These are phyloP conservation scores for Lasiurus borealis DNA, from an alignment of 2,113 vertebrate genomes.

Conservation along the genomic window DNA sequence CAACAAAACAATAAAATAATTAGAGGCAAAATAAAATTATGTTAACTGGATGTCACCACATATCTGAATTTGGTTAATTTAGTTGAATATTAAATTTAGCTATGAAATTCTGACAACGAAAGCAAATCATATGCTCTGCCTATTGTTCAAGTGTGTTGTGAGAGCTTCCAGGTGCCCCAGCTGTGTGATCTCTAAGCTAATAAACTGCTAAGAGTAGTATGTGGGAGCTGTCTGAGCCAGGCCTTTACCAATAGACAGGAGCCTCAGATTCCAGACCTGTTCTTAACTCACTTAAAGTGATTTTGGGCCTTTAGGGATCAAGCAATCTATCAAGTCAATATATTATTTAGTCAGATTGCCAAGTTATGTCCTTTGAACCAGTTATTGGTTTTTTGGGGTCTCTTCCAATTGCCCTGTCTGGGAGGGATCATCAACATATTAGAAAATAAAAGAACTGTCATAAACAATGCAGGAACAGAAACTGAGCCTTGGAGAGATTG, in stretches of 20 bases:
- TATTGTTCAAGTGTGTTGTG: rapidly evolving
- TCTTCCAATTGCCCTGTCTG: background rate
- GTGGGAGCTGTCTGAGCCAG: background rate
- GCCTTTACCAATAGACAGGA: background rate
- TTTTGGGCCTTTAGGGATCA: background rate
- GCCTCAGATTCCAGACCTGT: background rate
- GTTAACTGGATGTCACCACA: background rate
- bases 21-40: background rate
- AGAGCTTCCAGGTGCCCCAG: rapidly evolving
- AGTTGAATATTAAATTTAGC: background rate
- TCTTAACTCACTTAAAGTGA: background rate
- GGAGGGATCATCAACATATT: background rate
- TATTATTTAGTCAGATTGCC: background rate
- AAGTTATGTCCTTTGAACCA: background rate
- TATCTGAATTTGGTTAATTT: background rate
- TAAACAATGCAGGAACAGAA: background rate
- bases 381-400: background rate
- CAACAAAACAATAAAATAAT: background rate
- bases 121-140: background rate
- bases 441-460: background rate
- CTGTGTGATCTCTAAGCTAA: background rate
- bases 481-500: background rate
- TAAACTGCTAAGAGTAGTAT: background rate
- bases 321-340: background rate
- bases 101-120: background rate